Percentiles rank a stretch among this genome's conserved stretches.
phyloP scores from a whole-genome alignment of 2,113 vertebrate species.

The Holacanthus passer region DNA sequence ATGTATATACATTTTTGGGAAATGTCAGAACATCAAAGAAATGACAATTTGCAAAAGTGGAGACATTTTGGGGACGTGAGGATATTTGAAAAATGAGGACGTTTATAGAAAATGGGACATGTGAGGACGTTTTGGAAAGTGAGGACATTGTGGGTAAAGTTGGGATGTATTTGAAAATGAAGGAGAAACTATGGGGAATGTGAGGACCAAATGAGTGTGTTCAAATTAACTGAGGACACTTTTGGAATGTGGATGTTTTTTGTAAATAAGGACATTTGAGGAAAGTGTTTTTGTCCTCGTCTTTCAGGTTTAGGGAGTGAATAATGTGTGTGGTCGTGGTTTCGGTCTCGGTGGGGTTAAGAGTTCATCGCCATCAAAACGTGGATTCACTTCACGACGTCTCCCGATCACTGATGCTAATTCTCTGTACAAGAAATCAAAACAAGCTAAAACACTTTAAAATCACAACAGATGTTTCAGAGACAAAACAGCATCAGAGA shows the following conservation, averaged over 20 bases:
- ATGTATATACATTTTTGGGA: too few relatives aligned
- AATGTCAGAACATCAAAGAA: too few relatives aligned
- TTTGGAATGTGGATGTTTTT: background rate
- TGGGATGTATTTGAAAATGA: background rate
- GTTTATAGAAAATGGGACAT: background rate
- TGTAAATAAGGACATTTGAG: background rate
- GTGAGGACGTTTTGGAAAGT: background rate
- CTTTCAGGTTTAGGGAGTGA: background rate
- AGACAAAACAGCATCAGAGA: constrained; percentile 23
- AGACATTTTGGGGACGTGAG: background rate
- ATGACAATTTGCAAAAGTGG: background rate
- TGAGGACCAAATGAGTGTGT: background rate
- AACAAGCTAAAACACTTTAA: constrained; percentile 24
- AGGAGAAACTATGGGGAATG: background rate
- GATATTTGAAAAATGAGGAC: background rate
- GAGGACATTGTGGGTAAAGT: too few relatives aligned
- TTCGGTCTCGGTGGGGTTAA: constrained; percentile 31
- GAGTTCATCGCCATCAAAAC: constrained; percentile 60
- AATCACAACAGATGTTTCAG: constrained; percentile 40
- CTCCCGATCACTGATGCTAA: too few relatives aligned
- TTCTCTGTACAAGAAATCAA: too few relatives aligned
- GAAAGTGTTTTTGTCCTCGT: background rate
- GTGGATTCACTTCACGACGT: constrained; percentile 19
- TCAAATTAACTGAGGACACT: background rate
- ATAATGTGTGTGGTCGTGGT: constrained; percentile 37